These are phyloP conservation scores for Sarcophaga bullata DNA, from an alignment of 1,140 invertebrate genomes.

Conservation along the genomic window DNA sequence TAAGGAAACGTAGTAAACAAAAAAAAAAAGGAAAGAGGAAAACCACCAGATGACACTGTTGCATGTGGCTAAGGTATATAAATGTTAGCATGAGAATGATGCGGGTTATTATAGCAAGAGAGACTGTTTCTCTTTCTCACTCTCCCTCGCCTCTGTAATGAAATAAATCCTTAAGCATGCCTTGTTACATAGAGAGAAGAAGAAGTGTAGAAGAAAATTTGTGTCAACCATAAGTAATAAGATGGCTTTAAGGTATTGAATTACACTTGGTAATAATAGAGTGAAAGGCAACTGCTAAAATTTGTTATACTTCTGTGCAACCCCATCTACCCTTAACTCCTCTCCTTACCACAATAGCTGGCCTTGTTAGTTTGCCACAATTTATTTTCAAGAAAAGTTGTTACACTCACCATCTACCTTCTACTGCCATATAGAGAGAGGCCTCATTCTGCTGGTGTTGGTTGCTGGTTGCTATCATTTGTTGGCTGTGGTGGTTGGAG, in stretches of 20 bases:
- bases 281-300: constrained; percentile 14
- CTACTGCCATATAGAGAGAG: not conserved
- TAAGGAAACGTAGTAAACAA: no score
- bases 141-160: not conserved
- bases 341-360: no score
- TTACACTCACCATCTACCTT: no score
- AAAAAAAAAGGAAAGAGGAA: not conserved
- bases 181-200: not conserved
- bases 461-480: not conserved
- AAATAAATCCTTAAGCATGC: not conserved
- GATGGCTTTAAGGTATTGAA: constrained; percentile 36
- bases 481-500: not conserved
- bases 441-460: not conserved
- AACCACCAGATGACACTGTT: constrained; percentile 19
- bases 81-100: not conserved
- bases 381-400: no score
- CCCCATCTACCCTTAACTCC: no score
- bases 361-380: no score
- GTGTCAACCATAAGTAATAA: constrained; percentile 36
- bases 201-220: constrained; percentile 8
- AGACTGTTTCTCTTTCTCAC: not conserved
- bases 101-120: no score
- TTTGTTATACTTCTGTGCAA: not conserved
- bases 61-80: not conserved
- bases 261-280: constrained; percentile 10